Conservation (phyloP, 2,888 invertebrate genomes). For the Terebella lapidaria region DNA sequence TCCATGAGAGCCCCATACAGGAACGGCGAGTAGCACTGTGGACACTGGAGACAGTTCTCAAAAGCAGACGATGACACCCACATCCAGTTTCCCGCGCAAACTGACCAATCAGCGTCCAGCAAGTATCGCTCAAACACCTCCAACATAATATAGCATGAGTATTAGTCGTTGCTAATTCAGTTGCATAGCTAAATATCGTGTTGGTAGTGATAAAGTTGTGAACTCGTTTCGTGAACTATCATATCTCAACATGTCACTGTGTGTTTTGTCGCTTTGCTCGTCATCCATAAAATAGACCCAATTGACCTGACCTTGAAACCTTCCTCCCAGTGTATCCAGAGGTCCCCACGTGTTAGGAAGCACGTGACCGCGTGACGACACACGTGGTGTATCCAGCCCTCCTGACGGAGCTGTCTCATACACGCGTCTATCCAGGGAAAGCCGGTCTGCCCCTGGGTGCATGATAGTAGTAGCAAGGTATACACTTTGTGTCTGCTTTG, state of each 20-base stretch:
- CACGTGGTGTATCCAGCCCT: slow-evolving; percentile 87
- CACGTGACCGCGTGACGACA: slow-evolving; percentile 83
- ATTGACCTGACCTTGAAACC: slow-evolving; percentile 76
- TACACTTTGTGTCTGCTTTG: no score
- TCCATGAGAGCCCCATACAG: slow-evolving; percentile 73
- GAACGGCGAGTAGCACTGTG: slow-evolving; percentile 70
- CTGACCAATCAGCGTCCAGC: slow-evolving; percentile 72
- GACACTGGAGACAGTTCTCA: slow-evolving; percentile 67
- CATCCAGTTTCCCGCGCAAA: slow-evolving; percentile 77
- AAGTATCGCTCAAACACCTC: slow-evolving; percentile 71
- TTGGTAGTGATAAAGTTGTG: no score
- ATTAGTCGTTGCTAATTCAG: no score
- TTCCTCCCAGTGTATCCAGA: slow-evolving; percentile 76
- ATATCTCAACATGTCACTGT: no score
- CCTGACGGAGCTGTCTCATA: slow-evolving; percentile 78
- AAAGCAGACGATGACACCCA: slow-evolving; percentile 75
- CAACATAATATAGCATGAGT: no score
- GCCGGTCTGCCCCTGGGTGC: slow-evolving; percentile 68
- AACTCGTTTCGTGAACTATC: no score
- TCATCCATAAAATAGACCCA: no score
- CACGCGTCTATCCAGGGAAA: slow-evolving; percentile 90
- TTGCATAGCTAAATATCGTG: no score
- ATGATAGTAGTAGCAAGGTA: no score
- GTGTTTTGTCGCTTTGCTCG: no score
- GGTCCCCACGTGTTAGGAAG: slow-evolving; percentile 79